Evolutionary conservation across 2,113 vertebrate genomes (phyloP), one percentile per base, ranked within the genome.

Genomic region (Gymnocephalus cernua): DNA sequence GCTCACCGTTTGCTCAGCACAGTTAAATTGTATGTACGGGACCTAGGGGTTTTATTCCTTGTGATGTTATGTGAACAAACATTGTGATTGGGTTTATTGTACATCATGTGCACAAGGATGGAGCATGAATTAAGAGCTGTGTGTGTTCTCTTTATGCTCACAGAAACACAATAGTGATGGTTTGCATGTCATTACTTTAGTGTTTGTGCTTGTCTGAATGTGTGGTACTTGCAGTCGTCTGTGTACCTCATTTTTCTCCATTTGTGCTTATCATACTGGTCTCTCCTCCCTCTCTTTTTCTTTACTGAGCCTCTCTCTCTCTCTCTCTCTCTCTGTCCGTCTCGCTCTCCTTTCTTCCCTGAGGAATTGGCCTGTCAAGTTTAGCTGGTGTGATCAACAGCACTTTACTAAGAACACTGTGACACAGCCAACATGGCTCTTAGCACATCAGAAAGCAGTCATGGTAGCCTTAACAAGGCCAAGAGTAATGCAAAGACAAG

Each of bases 321-420:
- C 35, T 29, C 48, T 12, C 25, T 63, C 48, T 56, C 29, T 48
- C 15, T 50, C 27, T 44, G 27, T 19, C 51, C 6, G 35, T 59
- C 29, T 57, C 14, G 47, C 47, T 44, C 38, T 15, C 47, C 10
- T 29, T 38, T 44, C 50, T 29, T 86, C 83, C 78, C 62, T 41
- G 85, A 90, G 83, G 85, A 91, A 89, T 89, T 75, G 82, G 79
- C 72, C 62, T 92, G 91, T 90, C 88, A 86, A 62, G 65, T 82
- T 66, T 69, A 75, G 70, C 82, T 54, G 59, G 67, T 85, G 80
- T 88, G 77, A 88, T 92, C 90, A 92, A 78, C 80, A 74, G 77
- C 86, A 89, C 89, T 91, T 91, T 85, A 83, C 79, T 79, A 70
- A 85, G 79, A 79, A 80, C 74, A 47, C 12, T 3, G 29, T 77